Evolutionary conservation across 2,888 invertebrate genomes (phyloP), one percentile per base, ranked within the genome.

Genomic region (Epistrophe grossulariae): DNA sequence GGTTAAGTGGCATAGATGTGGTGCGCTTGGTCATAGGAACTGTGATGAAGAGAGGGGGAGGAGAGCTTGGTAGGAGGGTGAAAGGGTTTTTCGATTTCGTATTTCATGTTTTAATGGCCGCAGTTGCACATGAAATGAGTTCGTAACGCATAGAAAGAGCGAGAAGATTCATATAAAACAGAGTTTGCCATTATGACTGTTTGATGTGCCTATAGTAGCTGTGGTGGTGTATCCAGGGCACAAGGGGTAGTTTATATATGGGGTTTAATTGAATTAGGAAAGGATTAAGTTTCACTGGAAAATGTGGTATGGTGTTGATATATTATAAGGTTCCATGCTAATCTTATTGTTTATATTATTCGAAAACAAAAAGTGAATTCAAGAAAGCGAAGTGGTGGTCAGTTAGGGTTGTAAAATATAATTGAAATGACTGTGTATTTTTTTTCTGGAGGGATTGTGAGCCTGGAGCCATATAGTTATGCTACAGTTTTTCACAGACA

Each of bases 261-360:
- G 59, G 48, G 59, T 70, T 57, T 73, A 84, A 84, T 84, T 84
- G 81, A 84, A 84, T 81, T 84, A 84, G 77, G 52, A 48, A 24
- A 68, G 72, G 84, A 80, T 74, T 73, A 19, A 50, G 31, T 66
- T 73, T 43, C 24, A 35, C 31, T 79, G 7, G 17, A 48, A 24
- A 43, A 10, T 48, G 17, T 11, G 48, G 9, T 4, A 35, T 19
- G 15, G 35, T 50, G 35, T 50, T 50, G 15, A 19, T 24, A 40
- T 19, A 3, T n/a, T n/a, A n/a, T 24, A 7, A 17, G 17, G 35
- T 59, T 43, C 13, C 40, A 24, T 19, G 62, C 24, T 40, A 62
- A 24, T 24, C 15, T n/a, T 4, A 0, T 43, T 38, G 43, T 43
- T 62, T 62, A 62, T 62, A 62, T 62, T 40, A 62, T 62, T 40